These are phyloP conservation scores for Phyllostomus discolor DNA, from an alignment of 2,113 vertebrate species.

Conservation along the genomic window DNA sequence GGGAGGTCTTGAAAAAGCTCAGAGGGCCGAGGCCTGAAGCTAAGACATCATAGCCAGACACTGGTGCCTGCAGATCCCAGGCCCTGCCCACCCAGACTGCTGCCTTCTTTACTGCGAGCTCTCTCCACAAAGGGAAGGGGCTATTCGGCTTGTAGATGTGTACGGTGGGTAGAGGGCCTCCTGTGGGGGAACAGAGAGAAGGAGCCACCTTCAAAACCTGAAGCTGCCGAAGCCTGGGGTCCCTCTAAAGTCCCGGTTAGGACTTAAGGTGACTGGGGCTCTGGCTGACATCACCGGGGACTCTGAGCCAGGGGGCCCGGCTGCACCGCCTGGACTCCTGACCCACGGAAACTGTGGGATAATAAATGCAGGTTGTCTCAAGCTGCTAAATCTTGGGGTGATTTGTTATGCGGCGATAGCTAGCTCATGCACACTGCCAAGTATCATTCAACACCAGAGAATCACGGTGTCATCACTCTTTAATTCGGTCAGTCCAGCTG, in stretches of 20 bases:
- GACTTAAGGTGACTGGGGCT: neutral
- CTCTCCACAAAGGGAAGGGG: neutral
- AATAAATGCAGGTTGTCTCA: neutral
- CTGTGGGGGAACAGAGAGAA: neutral
- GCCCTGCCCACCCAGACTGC: neutral
- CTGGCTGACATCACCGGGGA: neutral
- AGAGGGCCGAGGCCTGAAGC: neutral
- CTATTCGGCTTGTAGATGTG: neutral
- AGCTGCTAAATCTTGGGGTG: neutral
- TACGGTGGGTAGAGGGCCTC: neutral
- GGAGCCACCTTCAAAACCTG: neutral
- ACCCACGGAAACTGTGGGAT: too few relatives aligned
- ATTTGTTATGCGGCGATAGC: neutral
- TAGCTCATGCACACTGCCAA: neutral
- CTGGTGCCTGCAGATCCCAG: neutral
- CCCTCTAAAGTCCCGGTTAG: neutral
- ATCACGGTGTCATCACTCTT: neutral
- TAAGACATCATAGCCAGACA: neutral
- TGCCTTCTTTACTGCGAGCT: neutral
- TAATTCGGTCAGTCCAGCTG: neutral
- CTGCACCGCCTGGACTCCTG: neutral
- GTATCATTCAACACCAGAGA: neutral
- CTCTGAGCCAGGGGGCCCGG: neutral
- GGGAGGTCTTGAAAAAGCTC: neutral
- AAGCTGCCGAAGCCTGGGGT: rapidly evolving